phyloP scores from a whole-genome alignment of 2,888 invertebrate genomes.

The Operophtera brumata region DNA sequence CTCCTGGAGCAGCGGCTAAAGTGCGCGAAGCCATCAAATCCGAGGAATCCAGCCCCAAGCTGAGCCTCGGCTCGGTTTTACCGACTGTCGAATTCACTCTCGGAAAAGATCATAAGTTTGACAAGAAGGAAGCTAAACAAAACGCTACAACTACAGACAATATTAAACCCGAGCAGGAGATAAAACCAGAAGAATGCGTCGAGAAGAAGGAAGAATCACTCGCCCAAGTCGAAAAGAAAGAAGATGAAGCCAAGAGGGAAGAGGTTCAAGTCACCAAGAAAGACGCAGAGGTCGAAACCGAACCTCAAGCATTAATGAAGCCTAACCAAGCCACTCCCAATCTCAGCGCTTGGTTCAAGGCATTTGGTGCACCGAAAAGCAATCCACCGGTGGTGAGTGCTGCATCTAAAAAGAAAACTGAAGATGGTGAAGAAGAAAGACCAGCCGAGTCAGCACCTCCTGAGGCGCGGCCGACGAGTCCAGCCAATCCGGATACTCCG shows the following conservation, averaged over 20 bases:
- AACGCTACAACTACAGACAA: slow-evolving; percentile 18
- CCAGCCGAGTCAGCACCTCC: slow-evolving; percentile 50
- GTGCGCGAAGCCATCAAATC: slow-evolving; percentile 81
- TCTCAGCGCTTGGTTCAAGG: slow-evolving; percentile 95
- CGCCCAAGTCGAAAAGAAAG: slow-evolving; percentile 37
- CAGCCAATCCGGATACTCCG: slow-evolving; percentile 62
- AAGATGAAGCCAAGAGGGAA: slow-evolving; percentile 46
- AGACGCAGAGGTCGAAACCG: slow-evolving; percentile 70
- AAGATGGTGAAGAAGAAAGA: slow-evolving; percentile 76
- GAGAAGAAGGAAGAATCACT: slow-evolving; percentile 28
- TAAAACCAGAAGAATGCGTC: slow-evolving; percentile 18
- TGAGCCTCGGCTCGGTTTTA: slow-evolving; percentile 92
- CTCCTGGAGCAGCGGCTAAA: slow-evolving; percentile 78
- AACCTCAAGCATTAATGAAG: slow-evolving; percentile 55
- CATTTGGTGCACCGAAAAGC: slow-evolving; percentile 92
- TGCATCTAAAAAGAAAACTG: slow-evolving; percentile 80
- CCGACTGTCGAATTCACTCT: slow-evolving; percentile 85
- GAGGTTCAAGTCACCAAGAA: slow-evolving; percentile 57
- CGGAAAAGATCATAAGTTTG: slow-evolving; percentile 85
- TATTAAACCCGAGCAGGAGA: slow-evolving; percentile 33
- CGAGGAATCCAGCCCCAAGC: slow-evolving; percentile 87
- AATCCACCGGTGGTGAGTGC: slow-evolving; percentile 69
- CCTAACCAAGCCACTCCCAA: slow-evolving; percentile 88
- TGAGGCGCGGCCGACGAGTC: slow-evolving; percentile 55
- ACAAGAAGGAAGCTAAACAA: slow-evolving; percentile 44